These are phyloP conservation scores for Aspidoscelis tigris DNA, from an alignment of 2,113 vertebrate genomes.

Conservation along the genomic window DNA sequence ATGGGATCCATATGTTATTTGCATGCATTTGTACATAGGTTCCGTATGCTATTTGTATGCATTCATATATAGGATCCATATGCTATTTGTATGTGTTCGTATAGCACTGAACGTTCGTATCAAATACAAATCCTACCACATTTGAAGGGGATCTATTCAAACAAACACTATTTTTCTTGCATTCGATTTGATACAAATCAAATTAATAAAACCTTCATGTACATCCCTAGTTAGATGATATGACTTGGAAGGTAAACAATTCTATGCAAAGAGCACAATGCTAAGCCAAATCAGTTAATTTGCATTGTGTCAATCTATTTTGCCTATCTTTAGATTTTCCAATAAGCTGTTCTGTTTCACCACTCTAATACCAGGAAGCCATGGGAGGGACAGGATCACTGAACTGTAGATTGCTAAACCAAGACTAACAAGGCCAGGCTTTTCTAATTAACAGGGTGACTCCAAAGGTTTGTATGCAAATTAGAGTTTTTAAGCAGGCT, in stretches of 20 bases:
- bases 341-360: constrained; percentile 35
- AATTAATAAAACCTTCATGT: too few species aligned
- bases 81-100: too few species aligned
- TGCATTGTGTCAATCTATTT: background rate
- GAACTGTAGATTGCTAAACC: constrained; percentile 57
- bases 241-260: background rate
- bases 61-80: too few species aligned
- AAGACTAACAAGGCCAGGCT: constrained; percentile 46
- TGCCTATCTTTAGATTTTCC: constrained; percentile 27
- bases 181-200: too few species aligned
- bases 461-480: constrained; percentile 65
- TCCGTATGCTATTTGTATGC: too few species aligned
- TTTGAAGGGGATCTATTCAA: too few species aligned
- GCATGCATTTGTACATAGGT: too few species aligned
- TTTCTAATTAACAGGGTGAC: constrained; percentile 56
- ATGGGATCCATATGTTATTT: too few species aligned
- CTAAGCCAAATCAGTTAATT: background rate
- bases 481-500: constrained; percentile 68
- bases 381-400: constrained; percentile 52
- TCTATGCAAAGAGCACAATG: background rate
- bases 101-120: too few species aligned
- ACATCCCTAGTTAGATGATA: background rate
- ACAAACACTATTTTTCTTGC: too few species aligned
- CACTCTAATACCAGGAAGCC: constrained; percentile 41
- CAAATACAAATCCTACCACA: too few species aligned